Conservation (phyloP, 1,140 invertebrate genomes). For the Zaprionus inermis region DNA sequence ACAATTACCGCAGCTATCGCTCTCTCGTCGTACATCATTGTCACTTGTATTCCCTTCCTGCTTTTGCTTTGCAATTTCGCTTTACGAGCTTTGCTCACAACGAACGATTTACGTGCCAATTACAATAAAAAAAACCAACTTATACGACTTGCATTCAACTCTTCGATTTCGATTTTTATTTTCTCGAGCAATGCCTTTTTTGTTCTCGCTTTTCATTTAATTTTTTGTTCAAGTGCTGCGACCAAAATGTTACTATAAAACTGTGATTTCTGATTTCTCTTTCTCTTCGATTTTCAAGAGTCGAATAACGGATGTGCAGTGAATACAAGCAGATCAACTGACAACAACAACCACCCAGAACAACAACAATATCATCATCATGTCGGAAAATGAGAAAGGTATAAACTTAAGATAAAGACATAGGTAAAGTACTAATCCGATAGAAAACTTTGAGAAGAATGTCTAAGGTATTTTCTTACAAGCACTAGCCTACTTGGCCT, state of each 20-base stretch:
- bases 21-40: not conserved
- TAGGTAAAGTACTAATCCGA: not conserved
- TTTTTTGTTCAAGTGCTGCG: conserved; percentile 25
- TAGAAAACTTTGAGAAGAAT: not conserved
- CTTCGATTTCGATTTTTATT: not conserved
- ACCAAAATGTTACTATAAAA: conserved; percentile 1
- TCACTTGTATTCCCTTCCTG: not conserved
- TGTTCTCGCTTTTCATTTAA: conserved; percentile 15
- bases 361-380: conserved; percentile 36
- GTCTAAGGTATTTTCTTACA: not conserved
- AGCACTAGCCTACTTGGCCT: not conserved
- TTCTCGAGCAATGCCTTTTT: not conserved
- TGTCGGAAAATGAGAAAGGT: conserved; percentile 71
- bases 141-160: conserved; percentile 11
- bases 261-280: conserved; percentile 39
- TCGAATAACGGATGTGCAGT: conserved; percentile 61
- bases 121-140: conserved; percentile 30
- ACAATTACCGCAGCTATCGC: not conserved
- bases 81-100: conserved; percentile 12
- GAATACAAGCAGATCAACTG: conserved; percentile 23
- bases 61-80: not conserved
- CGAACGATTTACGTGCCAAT: conserved; percentile 39
- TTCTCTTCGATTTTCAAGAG: conserved; percentile 70
- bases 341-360: conserved; percentile 13
- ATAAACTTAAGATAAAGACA: conserved; percentile 25